phyloP scores from a whole-genome alignment of 2,113 vertebrate genomes.

The Phodopus roborovskii region DNA sequence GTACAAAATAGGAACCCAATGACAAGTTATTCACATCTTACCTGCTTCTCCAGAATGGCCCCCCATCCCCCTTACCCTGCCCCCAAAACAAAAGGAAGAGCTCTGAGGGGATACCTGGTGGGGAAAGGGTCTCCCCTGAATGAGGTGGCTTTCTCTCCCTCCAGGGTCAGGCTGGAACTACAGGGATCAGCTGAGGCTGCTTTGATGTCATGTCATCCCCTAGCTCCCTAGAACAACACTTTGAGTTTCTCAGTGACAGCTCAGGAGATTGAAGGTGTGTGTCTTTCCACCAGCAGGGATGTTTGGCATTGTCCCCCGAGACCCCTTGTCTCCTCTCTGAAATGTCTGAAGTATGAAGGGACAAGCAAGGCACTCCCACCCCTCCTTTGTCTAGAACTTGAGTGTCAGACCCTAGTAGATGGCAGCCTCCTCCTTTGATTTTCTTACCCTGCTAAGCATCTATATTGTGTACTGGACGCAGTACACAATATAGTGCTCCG shows the following conservation, averaged over 20 bases:
- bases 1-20: conserved; percentile 52
- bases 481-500: background rate
- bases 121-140: background rate
- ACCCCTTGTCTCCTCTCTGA: background rate
- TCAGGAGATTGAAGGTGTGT: conserved; percentile 29
- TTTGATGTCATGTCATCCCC: background rate
- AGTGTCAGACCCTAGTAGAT: background rate
- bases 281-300: conserved; percentile 7
- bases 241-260: conserved; percentile 54
- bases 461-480: background rate
- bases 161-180: background rate
- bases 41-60: background rate
- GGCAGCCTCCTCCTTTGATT: conserved; percentile 19
- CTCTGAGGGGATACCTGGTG: conserved; percentile 1
- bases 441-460: background rate
- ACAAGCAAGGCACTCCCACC: background rate
- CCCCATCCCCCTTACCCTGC: background rate
- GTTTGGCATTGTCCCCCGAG: background rate
- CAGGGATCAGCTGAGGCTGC: background rate
- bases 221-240: conserved; percentile 39
- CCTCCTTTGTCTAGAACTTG: conserved; percentile 48
- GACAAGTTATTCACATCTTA: background rate
- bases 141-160: conserved; percentile 8
- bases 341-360: background rate
- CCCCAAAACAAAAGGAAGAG: conserved; percentile 34